Evolutionary conservation across 2,113 vertebrate species (phyloP), one percentile per base, ranked within the genome.

Genomic region (Cyrtonyx montezumae): DNA sequence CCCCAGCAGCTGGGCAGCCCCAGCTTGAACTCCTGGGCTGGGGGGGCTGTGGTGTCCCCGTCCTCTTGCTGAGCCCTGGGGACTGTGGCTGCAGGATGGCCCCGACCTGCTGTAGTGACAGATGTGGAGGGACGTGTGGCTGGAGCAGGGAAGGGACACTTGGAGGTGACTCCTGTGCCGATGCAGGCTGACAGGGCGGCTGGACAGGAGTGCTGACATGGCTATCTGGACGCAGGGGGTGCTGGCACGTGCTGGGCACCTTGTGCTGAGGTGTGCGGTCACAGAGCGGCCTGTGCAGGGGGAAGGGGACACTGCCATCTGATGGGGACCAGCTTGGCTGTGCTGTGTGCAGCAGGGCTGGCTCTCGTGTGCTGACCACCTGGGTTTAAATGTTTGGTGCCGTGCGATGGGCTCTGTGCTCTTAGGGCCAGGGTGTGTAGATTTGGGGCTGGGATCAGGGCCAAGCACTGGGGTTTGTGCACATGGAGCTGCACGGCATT

Each of bases 151-250:
- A 40, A 11, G 37, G 61, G 37, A 63, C 61, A 2, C 56, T 28
- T 63, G 45, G 70, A 37, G 69, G 45, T 48, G 81, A 21, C 69
- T 53, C 49, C 48, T 30, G 73, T 34, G 53, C 75, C 91, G 89
- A 94, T 94, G 75, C 81, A 71, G 86, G 79, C 51, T 90, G 95
- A 94, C 93, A 90, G 61, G 65, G 51, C 56, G 71, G 48, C 71
- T 84, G 78, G 78, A 69, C 46, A 49, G 79, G 89, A 84, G 78
- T 73, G 83, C 66, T 80, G 71, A 79, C 71, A 74, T 46, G 76
- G 70, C 62, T 42, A 26, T 61, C 14, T 48, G 34, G 55, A 40
- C 40, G 37, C 49, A 65, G 36, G 53, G 59, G 55, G 18, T 67
- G 51, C 49, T 32, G 30, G 71, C 43, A 22, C 8, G 20, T 67